Evolutionary conservation across 2,113 vertebrate species (phyloP), one percentile per base, ranked within the genome.

Genomic region (Xiphophorus couchianus): DNA sequence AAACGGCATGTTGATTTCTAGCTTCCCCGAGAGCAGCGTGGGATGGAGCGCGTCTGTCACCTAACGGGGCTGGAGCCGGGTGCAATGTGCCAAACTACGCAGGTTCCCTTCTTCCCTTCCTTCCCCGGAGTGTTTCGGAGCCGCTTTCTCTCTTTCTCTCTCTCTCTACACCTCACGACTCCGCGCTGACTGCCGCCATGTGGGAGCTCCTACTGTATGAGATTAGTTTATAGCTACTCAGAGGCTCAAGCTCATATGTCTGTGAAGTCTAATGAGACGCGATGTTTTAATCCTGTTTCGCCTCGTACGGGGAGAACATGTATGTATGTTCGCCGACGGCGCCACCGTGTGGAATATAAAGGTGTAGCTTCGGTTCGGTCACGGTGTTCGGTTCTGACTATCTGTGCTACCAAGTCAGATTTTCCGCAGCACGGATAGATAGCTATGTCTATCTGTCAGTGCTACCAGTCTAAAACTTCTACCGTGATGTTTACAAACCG

Each of bases 201-300:
- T 84, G 90, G 74, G 76, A 54, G 51, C 69, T 73, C 3, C 84
- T 67, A 69, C 77, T 77, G 69, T 77, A 68, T n/a, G 48, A 69
- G 85, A 84, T 71, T 79, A 81, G 76, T 78, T 69, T 71, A 71
- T 76, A 63, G 76, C 69, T 71, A 28, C 70, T 48, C 78, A 1
- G 17, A 44, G 44, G 78, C 78, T 83, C 75, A 69, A 1, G 68
- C 76, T 81, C 78, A 80, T 87, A 77, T 84, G 71, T 61, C 54
- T 39, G 85, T 75, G 70, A 71, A 75, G 82, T 78, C 81, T 92
- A 82, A 93, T 88, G 82, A 89, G 90, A 87, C 90, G 64, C 83
- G 91, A 93, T 89, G 91, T 90, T 92, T 91, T 95, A 94, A 95
- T 94, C 94, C 84, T 88, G 84, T 92, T 30, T 91, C 91, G 87